Conservation (phyloP, 2,888 invertebrate species). For the Melieria picta region DNA sequence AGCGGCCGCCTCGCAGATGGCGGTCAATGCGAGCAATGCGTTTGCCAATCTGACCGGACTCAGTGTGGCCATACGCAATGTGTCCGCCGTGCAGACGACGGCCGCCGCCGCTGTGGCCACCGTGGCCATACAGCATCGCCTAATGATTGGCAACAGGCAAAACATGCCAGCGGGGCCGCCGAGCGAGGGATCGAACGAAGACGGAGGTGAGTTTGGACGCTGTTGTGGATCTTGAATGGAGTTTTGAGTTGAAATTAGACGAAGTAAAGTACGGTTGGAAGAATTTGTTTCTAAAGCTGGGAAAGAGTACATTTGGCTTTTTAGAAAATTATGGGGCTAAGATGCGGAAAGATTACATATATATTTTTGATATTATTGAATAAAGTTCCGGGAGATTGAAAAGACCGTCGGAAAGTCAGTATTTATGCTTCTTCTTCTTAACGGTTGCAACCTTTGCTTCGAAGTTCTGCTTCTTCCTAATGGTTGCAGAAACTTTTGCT, state of each 20-base stretch:
- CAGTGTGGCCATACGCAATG: slow-evolving; percentile 62
- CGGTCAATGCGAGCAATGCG: slow-evolving; percentile 62
- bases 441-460: too few species aligned
- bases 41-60: slow-evolving; percentile 63
- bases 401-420: too few species aligned
- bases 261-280: neutral
- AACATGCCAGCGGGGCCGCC: slow-evolving; percentile 61
- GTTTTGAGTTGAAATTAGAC: neutral
- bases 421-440: too few species aligned
- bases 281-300: too few species aligned
- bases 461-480: too few species aligned
- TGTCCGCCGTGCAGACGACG: slow-evolving; percentile 62
- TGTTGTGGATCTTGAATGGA: neutral
- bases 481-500: too few species aligned
- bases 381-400: too few species aligned
- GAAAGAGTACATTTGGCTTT: too few species aligned
- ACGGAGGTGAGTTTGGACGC: slow-evolving; percentile 55
- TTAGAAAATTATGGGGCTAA: too few species aligned
- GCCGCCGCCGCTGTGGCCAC: slow-evolving; percentile 63
- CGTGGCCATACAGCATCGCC: slow-evolving; percentile 62
- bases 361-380: too few species aligned
- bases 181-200: slow-evolving; percentile 64
- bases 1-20: slow-evolving; percentile 59
- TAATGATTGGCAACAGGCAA: slow-evolving; percentile 62
- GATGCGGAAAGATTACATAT: too few species aligned